phyloP scores from a whole-genome alignment of 1,140 invertebrate species.

The Sipha flava region DNA sequence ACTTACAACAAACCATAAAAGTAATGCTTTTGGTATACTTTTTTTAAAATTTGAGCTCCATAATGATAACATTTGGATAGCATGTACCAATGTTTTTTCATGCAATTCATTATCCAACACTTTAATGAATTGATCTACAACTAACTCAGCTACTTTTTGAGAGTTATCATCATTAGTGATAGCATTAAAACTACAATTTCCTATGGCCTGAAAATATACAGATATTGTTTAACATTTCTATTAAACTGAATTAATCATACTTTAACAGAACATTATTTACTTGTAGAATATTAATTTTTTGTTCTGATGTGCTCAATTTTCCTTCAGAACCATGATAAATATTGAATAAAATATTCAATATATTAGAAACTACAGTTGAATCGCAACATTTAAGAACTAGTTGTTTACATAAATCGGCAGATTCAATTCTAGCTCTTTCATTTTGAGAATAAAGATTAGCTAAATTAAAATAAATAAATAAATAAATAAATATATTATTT shows the following conservation, averaged over 20 bases:
- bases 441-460: constrained; percentile 75
- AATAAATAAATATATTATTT: neutral
- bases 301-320: constrained; percentile 78
- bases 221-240: neutral
- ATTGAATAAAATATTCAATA: constrained; percentile 67
- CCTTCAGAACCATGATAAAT: constrained; percentile 85
- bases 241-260: too few species aligned
- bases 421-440: constrained; percentile 61
- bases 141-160: constrained; percentile 53
- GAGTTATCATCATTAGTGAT: constrained; percentile 51
- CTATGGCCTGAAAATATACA: constrained; percentile 56
- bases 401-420: constrained; percentile 57
- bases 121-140: constrained; percentile 62
- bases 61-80: constrained; percentile 66
- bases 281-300: constrained; percentile 80
- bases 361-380: constrained; percentile 53
- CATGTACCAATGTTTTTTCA: constrained; percentile 77
- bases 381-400: constrained; percentile 67
- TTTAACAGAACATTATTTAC: too few species aligned
- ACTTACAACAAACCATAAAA: constrained; percentile 64
- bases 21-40: constrained; percentile 60
- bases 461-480: constrained; percentile 40
- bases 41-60: constrained; percentile 65
- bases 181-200: constrained; percentile 65
- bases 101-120: constrained; percentile 80